Base-by-base conservation (phyloP, 2,888 invertebrate genomes). In the Serripes groenlandicus region DNA sequence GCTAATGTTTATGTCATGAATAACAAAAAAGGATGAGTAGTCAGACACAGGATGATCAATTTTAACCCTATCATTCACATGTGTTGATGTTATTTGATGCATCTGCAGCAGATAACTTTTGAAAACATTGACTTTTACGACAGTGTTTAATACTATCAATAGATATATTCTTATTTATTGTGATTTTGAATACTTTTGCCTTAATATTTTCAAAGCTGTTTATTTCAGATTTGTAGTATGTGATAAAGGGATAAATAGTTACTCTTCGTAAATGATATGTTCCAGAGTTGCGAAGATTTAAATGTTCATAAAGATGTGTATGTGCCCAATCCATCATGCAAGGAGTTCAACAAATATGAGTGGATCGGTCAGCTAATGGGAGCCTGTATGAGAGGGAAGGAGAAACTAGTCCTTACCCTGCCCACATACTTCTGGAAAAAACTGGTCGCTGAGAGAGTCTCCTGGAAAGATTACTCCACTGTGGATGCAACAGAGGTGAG, bases 311-410 rank as follows among this genome's bases (percentile, higher is more conserved):
- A 91, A 71, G 94, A 94, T 86, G 90, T 92, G 32, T 94, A 93
- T 86, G 88, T 94, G 35, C 92, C 93, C 18, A 94, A 93, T 81
- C 93, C 93, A 1, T 79, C 89, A 4, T 94, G 94, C 86, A 88
- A 81, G 30, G 92, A 93, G 68, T 91, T 92, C 68, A 83, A 86
- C 7, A 92, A 93, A 78, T 94, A 91, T 79, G 92, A 93, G 80
- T 94, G 94, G 94, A 92, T 94, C 28, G 94, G 94, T 7, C 92
- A 94, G 81, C 85, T 95, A 35, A 94, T 95, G 94, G 94, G 94
- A 11, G 94, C 94, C 18, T 94, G 94, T 87, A 89, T 94, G 42
- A 88, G 94, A 54, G 92, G 94, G 32, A 93, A 92, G 81, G 94
- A 95, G 86, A 93, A 91, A 81, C 88, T 94, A 84, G 94, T 94